Percentiles rank a stretch among this genome's conserved stretches.
These are phyloP conservation scores for Listrodromus nycthemerus DNA, from an alignment of 2,888 invertebrate species.

Conservation along the genomic window DNA sequence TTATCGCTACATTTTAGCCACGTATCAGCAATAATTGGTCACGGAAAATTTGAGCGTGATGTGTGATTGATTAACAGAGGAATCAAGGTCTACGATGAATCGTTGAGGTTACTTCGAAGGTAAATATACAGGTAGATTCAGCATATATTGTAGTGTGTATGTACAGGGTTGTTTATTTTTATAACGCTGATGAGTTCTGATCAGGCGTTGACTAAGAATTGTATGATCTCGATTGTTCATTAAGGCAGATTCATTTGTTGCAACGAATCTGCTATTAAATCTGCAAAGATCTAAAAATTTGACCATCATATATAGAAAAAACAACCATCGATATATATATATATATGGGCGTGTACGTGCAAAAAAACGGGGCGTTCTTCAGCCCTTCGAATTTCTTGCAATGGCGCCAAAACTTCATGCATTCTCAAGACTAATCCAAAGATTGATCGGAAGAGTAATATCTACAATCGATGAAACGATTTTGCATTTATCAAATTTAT, in stretches of 20 bases:
- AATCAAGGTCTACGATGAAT: not conserved
- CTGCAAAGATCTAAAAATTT: not conserved
- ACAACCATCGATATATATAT: too few relatives aligned
- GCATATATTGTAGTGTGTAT: not conserved
- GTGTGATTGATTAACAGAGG: not conserved
- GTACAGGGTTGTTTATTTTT: constrained; percentile 1
- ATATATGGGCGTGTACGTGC: not conserved
- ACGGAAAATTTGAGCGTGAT: not conserved
- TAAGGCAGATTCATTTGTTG: not conserved
- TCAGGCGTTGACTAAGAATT: not conserved
- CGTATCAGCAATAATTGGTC: constrained; percentile 11
- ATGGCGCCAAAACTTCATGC: too few relatives aligned
- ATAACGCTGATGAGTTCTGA: not conserved
- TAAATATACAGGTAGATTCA: constrained; percentile 38
- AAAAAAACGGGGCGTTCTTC: too few relatives aligned
- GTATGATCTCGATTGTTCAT: not conserved
- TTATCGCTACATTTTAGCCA: not conserved
- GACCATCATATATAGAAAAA: not conserved
- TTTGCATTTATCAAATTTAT: not conserved
- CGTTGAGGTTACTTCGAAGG: constrained; percentile 21
- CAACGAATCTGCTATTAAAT: not conserved
- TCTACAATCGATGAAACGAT: too few relatives aligned
- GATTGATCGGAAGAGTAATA: too few relatives aligned
- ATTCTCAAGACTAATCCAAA: too few relatives aligned
- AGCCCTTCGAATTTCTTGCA: too few relatives aligned